Conservation (phyloP, 2,888 invertebrate genomes). For the Xestia ashworthii region DNA sequence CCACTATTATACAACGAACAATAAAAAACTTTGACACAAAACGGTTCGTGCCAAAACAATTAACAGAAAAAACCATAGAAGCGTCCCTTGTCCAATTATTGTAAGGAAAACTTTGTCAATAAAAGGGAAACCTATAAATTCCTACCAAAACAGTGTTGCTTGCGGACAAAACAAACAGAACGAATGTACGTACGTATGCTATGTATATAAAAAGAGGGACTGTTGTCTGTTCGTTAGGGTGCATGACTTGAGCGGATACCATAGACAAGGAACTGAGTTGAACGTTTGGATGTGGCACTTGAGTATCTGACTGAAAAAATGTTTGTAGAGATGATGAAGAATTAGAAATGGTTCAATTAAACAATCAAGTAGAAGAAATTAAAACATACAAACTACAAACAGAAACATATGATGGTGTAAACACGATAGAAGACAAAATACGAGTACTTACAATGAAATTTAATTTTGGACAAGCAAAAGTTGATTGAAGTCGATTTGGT, state of each 20-base stretch:
- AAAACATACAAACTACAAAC: background rate
- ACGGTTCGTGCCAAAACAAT: slow-evolving; percentile 56
- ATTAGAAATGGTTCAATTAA: background rate
- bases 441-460: background rate
- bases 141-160: slow-evolving; percentile 78
- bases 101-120: slow-evolving; percentile 74
- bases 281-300: slow-evolving; percentile 72
- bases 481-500: background rate
- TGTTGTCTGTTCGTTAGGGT: slow-evolving; percentile 85
- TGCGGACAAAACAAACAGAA: slow-evolving; percentile 84
- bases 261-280: slow-evolving; percentile 66
- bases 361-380: background rate
- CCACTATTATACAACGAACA: slow-evolving; percentile 21
- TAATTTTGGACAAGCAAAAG: background rate
- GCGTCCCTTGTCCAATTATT: slow-evolving; percentile 67
- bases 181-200: slow-evolving; percentile 71
- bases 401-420: background rate
- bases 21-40: slow-evolving; percentile 54
- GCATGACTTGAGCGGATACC: slow-evolving; percentile 88
- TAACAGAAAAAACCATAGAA: slow-evolving; percentile 66
- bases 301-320: background rate
- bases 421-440: background rate
- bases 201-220: slow-evolving; percentile 74
- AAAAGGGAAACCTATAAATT: slow-evolving; percentile 81
- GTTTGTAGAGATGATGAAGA: background rate